phyloP scores from a whole-genome alignment of 2,888 invertebrate genomes.

The Malacosoma neustria region DNA sequence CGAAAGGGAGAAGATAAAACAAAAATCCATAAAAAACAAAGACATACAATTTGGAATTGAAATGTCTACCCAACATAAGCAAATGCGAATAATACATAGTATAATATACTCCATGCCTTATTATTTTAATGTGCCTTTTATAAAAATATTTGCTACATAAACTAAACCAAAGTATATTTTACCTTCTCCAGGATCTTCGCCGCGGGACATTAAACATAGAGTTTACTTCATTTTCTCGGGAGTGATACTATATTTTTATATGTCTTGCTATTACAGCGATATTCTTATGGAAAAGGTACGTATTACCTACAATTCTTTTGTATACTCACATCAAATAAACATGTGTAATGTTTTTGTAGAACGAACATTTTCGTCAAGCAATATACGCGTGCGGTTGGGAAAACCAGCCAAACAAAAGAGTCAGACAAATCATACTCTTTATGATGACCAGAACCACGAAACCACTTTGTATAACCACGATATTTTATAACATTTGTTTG shows the following conservation, averaged over 20 bases:
- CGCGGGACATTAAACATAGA: slow-evolving; percentile 31
- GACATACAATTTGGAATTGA: too few relatives aligned
- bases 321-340: background rate
- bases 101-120: too few relatives aligned
- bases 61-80: too few relatives aligned
- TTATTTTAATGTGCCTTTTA: too few relatives aligned
- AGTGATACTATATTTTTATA: slow-evolving; percentile 33
- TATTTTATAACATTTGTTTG: slow-evolving; percentile 44
- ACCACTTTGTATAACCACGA: slow-evolving; percentile 38
- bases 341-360: slow-evolving; percentile 26
- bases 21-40: too few relatives aligned
- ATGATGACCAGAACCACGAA: slow-evolving; percentile 42
- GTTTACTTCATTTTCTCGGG: slow-evolving; percentile 35
- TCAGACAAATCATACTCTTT: slow-evolving; percentile 36
- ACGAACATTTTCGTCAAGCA: slow-evolving; percentile 33
- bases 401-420: slow-evolving; percentile 20
- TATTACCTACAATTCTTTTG: background rate
- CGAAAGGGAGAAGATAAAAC: too few relatives aligned
- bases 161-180: too few relatives aligned
- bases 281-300: slow-evolving; percentile 47
- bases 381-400: slow-evolving; percentile 54
- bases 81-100: too few relatives aligned
- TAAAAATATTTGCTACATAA: background rate
- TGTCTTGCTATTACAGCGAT: slow-evolving; percentile 52
- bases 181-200: slow-evolving; percentile 31